Base-by-base conservation (phyloP, 2,888 invertebrate species). In the Lasioglossum malachurum region DNA sequence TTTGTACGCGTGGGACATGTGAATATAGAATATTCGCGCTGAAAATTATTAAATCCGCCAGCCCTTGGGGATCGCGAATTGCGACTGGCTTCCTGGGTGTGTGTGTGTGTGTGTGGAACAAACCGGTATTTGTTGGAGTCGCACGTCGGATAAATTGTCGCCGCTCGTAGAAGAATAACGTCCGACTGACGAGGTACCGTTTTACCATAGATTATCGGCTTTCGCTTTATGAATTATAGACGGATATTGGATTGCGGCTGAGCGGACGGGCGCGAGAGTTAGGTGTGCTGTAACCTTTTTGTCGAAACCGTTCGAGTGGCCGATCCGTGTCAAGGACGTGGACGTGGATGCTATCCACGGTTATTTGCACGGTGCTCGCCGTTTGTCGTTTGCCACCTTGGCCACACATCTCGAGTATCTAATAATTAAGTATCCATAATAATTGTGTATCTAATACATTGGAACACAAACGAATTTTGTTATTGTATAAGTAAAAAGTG, bases 211-310 rank as follows among this genome's bases (percentile, higher is more conserved):
- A 91, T 91, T 91, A 91, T 85, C 83, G 80, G 82, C 76, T 87
- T 84, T 82, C 87, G 86, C 84, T 91, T 86, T 86, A 89, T 82
- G 84, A 89, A 84, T 88, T 88, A 89, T 88, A 83, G 88, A 80
- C 82, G 84, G 81, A 85, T 89, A 88, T 89, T 85, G 86, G 88
- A 67, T 64, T 69, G 84, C 84, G 78, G 84, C 60, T 80, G 84
- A 78, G 69, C 87, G 78, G 74, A 75, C 79, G 67, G 67, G 35
- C 31, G 73, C 77, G 77, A 84, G 64, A 73, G 74, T 78, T 80
- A 76, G 71, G 72, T 53, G 81, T 72, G 76, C 71, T 31, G 82
- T 80, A 83, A 86, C 86, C 80, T 86, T 83, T 80, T 82, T n/a
- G 44, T 60, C 74, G 74, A 69, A 75, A 57, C 75, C 49, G 60